Evolutionary conservation across 2,888 invertebrate genomes (phyloP).

Genomic region (Ormyrus nitidulus): DNA sequence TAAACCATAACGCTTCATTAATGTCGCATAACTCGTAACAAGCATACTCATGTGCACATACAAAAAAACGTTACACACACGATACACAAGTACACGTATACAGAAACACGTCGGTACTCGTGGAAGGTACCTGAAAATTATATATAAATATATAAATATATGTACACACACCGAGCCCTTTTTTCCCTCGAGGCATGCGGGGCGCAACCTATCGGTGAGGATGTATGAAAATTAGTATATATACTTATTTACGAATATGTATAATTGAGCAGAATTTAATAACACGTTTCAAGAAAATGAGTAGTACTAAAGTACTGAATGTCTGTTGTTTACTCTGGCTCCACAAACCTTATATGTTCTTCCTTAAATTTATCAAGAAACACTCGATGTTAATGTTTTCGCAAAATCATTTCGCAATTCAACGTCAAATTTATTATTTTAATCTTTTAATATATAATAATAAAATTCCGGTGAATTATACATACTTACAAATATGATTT

Average conservation of each 20-base stretch:
- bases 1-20: constrained; percentile 49
- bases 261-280: too few species aligned
- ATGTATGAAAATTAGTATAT: constrained; percentile 8
- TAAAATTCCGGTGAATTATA: not conserved
- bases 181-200: constrained; percentile 16
- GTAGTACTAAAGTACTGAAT: too few species aligned
- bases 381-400: too few species aligned
- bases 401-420: too few species aligned
- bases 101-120: constrained; percentile 32
- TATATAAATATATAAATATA: constrained; percentile 32
- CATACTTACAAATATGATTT: constrained; percentile 4
- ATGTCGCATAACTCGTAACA: constrained; percentile 48
- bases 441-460: not conserved
- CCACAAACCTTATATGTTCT: too few species aligned
- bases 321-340: too few species aligned
- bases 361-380: too few species aligned
- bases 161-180: constrained; percentile 31
- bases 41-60: constrained; percentile 44
- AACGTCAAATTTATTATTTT: not conserved
- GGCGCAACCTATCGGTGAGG: constrained; percentile 16
- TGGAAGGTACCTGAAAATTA: constrained; percentile 42
- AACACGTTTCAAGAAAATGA: too few species aligned
- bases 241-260: not conserved
- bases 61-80: constrained; percentile 16
- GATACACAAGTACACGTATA: constrained; percentile 9